Conservation (phyloP, 2,888 invertebrate species). For the Poecilobothrus nobilitatus region DNA sequence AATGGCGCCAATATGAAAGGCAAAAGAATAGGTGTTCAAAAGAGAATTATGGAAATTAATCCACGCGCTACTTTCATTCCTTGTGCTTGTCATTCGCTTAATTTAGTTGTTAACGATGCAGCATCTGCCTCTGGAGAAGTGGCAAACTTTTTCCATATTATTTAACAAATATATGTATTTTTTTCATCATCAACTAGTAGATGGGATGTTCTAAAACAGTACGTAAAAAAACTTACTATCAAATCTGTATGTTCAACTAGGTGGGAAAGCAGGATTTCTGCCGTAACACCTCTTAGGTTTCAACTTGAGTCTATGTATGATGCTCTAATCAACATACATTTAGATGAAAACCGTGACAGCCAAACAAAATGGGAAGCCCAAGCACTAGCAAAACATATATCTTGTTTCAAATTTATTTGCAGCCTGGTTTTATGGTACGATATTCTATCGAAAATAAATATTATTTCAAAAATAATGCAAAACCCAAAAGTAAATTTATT, state of each 20-base stretch:
- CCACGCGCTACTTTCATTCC: slow-evolving; percentile 9
- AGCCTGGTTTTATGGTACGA: slow-evolving; percentile 2
- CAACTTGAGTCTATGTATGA: slow-evolving; percentile 2
- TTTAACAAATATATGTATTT: slow-evolving; percentile 9
- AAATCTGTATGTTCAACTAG: slow-evolving; percentile 7
- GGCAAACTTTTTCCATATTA: neutral
- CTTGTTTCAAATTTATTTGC: slow-evolving; percentile 9
- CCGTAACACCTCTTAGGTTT: slow-evolving; percentile 7
- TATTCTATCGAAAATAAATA: slow-evolving; percentile 6
- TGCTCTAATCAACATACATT: neutral
- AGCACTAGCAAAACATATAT: neutral
- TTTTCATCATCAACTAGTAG: slow-evolving; percentile 9
- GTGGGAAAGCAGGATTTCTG: neutral
- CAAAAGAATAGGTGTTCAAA: slow-evolving; percentile 1
- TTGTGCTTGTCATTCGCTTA: slow-evolving; percentile 8
- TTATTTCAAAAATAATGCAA: slow-evolving; percentile 4
- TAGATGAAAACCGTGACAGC: neutral
- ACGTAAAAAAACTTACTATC: slow-evolving; percentile 7
- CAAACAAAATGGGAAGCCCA: slow-evolving; percentile 7
- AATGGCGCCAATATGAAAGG: slow-evolving; percentile 10
- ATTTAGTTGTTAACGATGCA: slow-evolving; percentile 10
- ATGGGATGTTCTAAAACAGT: neutral
- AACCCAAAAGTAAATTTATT: neutral
- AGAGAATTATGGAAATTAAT: slow-evolving; percentile 7
- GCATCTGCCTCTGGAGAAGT: slow-evolving; percentile 5